Evolutionary conservation across 2,113 vertebrate species (phyloP), one percentile per base, ranked within the genome.

Genomic region (Poeciliopsis retropinna): DNA sequence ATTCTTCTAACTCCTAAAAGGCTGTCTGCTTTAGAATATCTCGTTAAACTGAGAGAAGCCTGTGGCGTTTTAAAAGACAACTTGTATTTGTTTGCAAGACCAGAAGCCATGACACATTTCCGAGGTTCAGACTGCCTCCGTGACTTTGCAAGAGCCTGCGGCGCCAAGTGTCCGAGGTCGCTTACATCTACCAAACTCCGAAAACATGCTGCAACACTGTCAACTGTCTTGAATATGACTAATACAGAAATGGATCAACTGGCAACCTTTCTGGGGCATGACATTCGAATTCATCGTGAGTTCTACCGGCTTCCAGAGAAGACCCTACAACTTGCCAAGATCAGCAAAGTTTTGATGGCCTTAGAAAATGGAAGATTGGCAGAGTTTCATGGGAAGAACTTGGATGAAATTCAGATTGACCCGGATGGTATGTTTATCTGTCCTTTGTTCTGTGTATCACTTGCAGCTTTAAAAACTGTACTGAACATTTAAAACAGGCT

Each of bases 191-290:
- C 66, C 6, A 84, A n/a, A 44, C 75, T 84, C 1, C 0, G 73
- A 64, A 87, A 84, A 12, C 85, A 84, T 76, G 79, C 67, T 3
- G 76, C 76, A 30, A 73, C 79, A 13, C 66, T 87, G 4, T 77
- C 70, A 72, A 72, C 63, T 4, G 76, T 85, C 12, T 57, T 82
- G 22, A 85, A 79, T 19, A 74, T 85, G 73, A 80, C 41, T 12
- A 34, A 83, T 37, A 78, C 62, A 30, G 73, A 79, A 25, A 79
- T 86, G 66, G 80, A 84, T 57, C 81, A 86, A 27, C 31, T 83
- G 13, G 80, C 75, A 2, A 75, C 73, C 31, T 81, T 81, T 73
- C 78, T 88, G 27, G 71, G 80, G 0, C 83, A 76, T 47, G 72
- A 88, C 31, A 85, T 76, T 6, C 67, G 41, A 39, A 60, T 82